Percentiles rank a stretch among this genome's conserved stretches.
These are phyloP conservation scores for Mus minutoides DNA, from an alignment of 2,797 vertebrate species.

Conservation along the genomic window DNA sequence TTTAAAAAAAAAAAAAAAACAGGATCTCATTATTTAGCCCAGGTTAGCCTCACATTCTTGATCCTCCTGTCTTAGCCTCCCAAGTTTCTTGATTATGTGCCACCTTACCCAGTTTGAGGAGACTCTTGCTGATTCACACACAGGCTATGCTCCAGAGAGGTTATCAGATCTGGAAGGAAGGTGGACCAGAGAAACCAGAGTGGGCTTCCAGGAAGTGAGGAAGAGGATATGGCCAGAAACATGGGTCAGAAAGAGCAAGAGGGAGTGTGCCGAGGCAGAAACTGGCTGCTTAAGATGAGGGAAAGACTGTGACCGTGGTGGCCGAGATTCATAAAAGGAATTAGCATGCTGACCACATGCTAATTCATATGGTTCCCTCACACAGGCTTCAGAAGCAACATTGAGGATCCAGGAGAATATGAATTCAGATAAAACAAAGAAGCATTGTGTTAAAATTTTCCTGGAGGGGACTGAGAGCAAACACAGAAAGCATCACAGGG, in stretches of 20 bases:
- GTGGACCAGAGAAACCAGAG: not conserved
- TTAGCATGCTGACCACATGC: rapidly evolving
- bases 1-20: too few relatives aligned
- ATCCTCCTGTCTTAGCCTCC: not conserved
- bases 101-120: not conserved
- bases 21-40: not conserved
- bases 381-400: not conserved
- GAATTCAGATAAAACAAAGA: not conserved
- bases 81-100: not conserved
- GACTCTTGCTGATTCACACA: not conserved
- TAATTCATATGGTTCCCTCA: not conserved
- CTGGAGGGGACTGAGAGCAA: constrained; percentile 7
- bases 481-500: not conserved
- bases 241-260: not conserved
- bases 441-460: not conserved
- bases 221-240: not conserved
- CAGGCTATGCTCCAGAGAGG: not conserved
- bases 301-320: not conserved
- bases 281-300: not conserved
- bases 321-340: not conserved
- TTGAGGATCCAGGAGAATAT: not conserved
- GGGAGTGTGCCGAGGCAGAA: not conserved
- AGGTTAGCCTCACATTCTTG: not conserved
- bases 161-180: not conserved
- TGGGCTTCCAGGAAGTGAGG: not conserved